Base-by-base conservation (phyloP, 2,113 vertebrate genomes). In the Ornithorhynchus anatinus region DNA sequence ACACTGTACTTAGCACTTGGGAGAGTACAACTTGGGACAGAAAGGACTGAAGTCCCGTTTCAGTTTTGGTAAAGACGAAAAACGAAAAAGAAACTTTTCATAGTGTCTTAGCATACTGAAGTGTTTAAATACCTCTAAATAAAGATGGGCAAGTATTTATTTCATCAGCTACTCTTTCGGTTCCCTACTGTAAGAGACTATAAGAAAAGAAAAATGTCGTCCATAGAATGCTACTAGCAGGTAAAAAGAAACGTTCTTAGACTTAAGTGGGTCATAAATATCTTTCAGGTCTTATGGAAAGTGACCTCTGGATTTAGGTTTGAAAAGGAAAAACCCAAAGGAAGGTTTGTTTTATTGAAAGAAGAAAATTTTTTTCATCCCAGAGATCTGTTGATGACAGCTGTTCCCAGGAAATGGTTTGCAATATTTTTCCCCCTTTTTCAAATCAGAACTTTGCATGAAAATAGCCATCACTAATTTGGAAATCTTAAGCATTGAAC, bases 391-490 rank as follows among this genome's bases (percentile, higher is more conserved):
- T 54, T 66, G 63, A 61, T 72, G 39, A 79, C 5, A 65, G 54
- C 32, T 75, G 8, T 39, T 66, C 16, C 37, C 20, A 72, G n/a
- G 50, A 65, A 64, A 44, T 48, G 10, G 53, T 68, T 72, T 35
- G 38, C 53, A 61, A 57, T 64, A 39, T 48, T 36, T 64, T 31
- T 4, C 11, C 54, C 52, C 62, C 60, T 36, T 72, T 11, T 50
- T 58, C 23, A 75, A 72, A 65, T 61, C 32, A 75, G 61, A 73
- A 54, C 19, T 36, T 62, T 32, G 39, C 19, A 37, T 59, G 53
- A 72, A 75, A 72, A 65, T 72, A 75, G 36, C 17, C 56, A 48
- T 40, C 35, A 39, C 43, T 69, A 57, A 66, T 62, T 59, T 72
- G 50, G 16, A 58, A 27, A 36, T 42, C 64, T 40, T 72, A 25